Base-by-base conservation (phyloP, 2,888 invertebrate genomes). In the Mesorhabditis spiculigera region DNA sequence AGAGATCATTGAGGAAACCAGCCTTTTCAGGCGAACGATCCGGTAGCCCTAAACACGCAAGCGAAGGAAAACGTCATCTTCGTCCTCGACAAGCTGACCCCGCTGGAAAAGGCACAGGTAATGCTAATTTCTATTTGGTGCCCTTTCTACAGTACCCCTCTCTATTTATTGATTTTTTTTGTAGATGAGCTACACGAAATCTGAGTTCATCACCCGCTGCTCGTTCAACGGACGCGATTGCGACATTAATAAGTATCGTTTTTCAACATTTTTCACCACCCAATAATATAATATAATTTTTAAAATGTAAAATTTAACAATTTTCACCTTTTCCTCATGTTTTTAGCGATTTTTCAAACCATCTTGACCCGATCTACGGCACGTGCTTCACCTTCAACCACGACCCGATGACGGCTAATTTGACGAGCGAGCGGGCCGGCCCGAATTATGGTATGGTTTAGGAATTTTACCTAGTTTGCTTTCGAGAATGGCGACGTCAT, bases 321-420 rank as follows among this genome's bases (percentile, higher is more conserved):
- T n/a, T n/a, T n/a, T n/a, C n/a, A n/a, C n/a, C n/a, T n/a, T n/a
- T 28, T 28, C 28, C 28, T 28, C 28, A 28, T 28, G 28, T 28
- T n/a, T n/a, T 1, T 50, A 50, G 58, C n/a, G 85, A 85, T 68
- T 85, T 85, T 65, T 74, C 75, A 4, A 75, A 78, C 16, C 79
- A 81, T 45, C 71, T 84, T 13, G 85, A 85, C 68, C 84, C 85
- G 5, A 75, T 81, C 3, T 85, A 77, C 66, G 86, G 86, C n/a
- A 86, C 86, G 67, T 86, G 86, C 70, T 86, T 80, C 77, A 86
- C 83, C 5, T 86, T 83, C 73, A 82, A 82, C 58, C 76, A 74
- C 16, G 78, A 81, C 63, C 61, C 72, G 13, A 71, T 74, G 6
- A 79, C 75, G 5, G 8, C 58, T 1, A 78, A 82, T 64, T 72